Conservation (phyloP, 23 tunicate species). For the Clavelina lepadiformis region DNA sequence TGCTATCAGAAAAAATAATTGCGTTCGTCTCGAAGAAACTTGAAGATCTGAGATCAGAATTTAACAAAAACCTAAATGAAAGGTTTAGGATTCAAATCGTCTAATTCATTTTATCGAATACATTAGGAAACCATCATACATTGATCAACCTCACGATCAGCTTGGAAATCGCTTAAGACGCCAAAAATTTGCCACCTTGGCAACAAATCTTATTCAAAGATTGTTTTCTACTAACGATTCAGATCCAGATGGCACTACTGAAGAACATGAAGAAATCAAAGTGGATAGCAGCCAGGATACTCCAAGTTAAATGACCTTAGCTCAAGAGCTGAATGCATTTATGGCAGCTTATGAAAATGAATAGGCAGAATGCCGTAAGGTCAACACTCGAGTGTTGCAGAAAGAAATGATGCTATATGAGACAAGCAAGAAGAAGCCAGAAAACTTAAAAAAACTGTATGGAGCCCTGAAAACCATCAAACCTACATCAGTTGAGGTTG, state of each 20-base stretch:
- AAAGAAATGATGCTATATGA: slow-evolving; percentile 31
- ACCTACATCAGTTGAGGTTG: slow-evolving; percentile 17
- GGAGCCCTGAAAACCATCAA: slow-evolving; percentile 22
- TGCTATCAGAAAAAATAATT: slow-evolving; percentile 28
- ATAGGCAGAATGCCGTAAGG: slow-evolving; percentile 9
- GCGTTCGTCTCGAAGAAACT: slow-evolving; percentile 24
- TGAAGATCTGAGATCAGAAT: slow-evolving; percentile 7
- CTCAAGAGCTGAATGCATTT: slow-evolving; percentile 17
- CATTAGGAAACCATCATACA: slow-evolving; percentile 21
- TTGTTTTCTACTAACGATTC: slow-evolving; percentile 14
- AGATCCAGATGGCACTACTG: slow-evolving; percentile 5
- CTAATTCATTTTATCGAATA: slow-evolving; percentile 15
- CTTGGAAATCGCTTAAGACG: slow-evolving; percentile 15
- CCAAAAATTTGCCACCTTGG: slow-evolving; percentile 19
- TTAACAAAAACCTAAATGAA: slow-evolving; percentile 7
- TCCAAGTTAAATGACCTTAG: slow-evolving; percentile 25
- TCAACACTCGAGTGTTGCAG: slow-evolving; percentile 23
- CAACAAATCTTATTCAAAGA: slow-evolving; percentile 12
- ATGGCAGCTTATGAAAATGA: slow-evolving; percentile 18
- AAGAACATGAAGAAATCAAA: slow-evolving; percentile 5
- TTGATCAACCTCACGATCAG: slow-evolving; percentile 26
- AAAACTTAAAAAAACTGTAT: slow-evolving; percentile 20
- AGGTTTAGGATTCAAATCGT: slow-evolving; percentile 13
- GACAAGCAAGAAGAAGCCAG: slow-evolving; percentile 8
- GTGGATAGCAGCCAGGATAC: neutral